Evolutionary conservation across 2,888 invertebrate genomes (phyloP), one percentile per base, ranked within the genome.

Genomic region (Sphaerophoria rueppellii): DNA sequence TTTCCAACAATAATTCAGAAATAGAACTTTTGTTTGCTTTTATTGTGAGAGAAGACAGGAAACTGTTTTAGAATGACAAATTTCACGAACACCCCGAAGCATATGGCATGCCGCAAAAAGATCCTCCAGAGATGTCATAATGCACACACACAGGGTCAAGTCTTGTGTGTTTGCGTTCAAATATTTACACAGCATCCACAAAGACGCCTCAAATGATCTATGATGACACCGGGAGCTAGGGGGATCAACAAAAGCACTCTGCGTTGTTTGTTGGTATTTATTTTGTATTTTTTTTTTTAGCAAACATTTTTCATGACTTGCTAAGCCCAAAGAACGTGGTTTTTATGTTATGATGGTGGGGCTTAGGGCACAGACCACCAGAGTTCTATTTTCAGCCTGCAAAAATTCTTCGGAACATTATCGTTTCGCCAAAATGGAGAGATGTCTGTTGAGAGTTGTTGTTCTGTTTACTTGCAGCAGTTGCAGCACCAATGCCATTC

Each of bases 381-480:
- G 35, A 70, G 79, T 71, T 83, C 82, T 83, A 83, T 83, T 83
- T 83, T 83, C 70, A 75, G 71, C 52, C 3, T 14, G 60, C 24
- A 24, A 24, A 43, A 74, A 79, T 79, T 79, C 79, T 71, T 67
- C 4, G 50, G 79, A 79, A 83, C 74, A 24, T 55, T 79, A 71
- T 75, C 79, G 79, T 74, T 74, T 67, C 70, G 50, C 78, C 71
- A 78, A 74, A 58, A 52, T 69, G 70, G 73, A 48, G 71, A 63
- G 63, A 73, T 34, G 67, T 65, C 4, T 16, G 52, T 40, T 52
- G 9, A 11, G 9, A n/a, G 34, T 50, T 54, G 67, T 67, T 67
- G 24, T 67, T 54, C 2, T 40, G 24, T n/a, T 50, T 57, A 16
- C 16, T 32, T 32, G 37, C 57, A 14, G 48, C 58, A 50, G 5